Percentiles rank a stretch among this genome's conserved stretches.
These are phyloP conservation scores for Vimba vimba DNA, from an alignment of 2,113 vertebrate genomes.

Conservation along the genomic window DNA sequence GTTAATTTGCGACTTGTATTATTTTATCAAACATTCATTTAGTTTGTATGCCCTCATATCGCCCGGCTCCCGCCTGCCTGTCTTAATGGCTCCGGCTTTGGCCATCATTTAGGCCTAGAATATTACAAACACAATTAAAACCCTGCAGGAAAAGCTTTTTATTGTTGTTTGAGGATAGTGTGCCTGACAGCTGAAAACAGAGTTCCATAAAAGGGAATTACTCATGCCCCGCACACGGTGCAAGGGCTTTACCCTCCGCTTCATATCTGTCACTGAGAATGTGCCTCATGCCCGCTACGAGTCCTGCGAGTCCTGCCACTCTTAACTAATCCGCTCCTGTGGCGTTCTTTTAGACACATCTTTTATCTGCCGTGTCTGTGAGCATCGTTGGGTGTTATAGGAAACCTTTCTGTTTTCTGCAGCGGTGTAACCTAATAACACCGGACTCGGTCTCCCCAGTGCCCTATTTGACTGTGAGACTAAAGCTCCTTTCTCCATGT, in stretches of 20 bases:
- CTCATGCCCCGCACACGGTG: constrained; percentile 60
- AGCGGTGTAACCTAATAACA: constrained; percentile 47
- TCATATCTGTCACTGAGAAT: constrained; percentile 63
- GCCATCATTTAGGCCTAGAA: constrained; percentile 90
- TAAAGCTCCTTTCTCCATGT: constrained; percentile 19
- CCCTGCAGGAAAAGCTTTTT: constrained; percentile 86
- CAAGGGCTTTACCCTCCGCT: constrained; percentile 58
- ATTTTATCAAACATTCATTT: constrained; percentile 99
- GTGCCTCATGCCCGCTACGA: constrained; percentile 57
- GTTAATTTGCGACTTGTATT: constrained; percentile 98
- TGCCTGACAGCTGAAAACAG: constrained; percentile 84
- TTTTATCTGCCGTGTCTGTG: constrained; percentile 52
- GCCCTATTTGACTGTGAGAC: constrained; percentile 28
- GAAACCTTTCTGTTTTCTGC: constrained; percentile 48
- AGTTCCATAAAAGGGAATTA: constrained; percentile 80
- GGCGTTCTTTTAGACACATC: constrained; percentile 80
- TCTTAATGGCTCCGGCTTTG: constrained; percentile 90
- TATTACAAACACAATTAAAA: constrained; percentile 99
- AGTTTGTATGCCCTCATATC: constrained; percentile 69
- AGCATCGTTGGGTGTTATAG: constrained; percentile 38
- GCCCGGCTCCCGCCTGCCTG: constrained; percentile 70
- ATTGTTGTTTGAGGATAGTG: constrained; percentile 84
- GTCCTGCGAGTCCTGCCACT: constrained; percentile 69
- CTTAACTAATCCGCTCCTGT: constrained; percentile 72
- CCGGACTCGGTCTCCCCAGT: constrained; percentile 11